These are phyloP conservation scores for Tipula helvola DNA, from an alignment of 2,888 invertebrate genomes.

Conservation along the genomic window DNA sequence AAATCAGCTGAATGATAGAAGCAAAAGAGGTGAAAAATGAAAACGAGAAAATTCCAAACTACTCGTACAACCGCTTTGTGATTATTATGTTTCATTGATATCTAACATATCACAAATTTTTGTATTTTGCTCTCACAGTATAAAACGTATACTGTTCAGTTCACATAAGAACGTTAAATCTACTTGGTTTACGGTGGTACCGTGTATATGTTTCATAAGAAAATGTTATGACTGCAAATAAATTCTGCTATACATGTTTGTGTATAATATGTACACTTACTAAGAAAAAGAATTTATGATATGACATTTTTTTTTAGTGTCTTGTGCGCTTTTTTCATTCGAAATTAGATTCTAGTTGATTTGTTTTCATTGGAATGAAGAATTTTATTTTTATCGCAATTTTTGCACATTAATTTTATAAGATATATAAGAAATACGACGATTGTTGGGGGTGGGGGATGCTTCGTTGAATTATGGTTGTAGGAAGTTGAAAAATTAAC, in stretches of 20 bases:
- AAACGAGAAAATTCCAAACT: neutral
- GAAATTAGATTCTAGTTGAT: slow-evolving; percentile 4
- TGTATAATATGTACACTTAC: neutral
- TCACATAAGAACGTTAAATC: neutral
- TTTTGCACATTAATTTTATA: neutral
- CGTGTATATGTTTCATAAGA: neutral
- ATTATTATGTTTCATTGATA: neutral
- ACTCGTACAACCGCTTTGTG: neutral
- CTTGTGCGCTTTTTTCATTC: neutral
- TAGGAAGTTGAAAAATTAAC: neutral
- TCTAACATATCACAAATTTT: neutral
- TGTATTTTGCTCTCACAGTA: neutral
- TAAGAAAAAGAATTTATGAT: neutral
- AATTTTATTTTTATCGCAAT: neutral
- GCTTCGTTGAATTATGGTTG: neutral
- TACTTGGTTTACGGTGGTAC: neutral
- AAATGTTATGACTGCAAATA: neutral
- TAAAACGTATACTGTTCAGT: neutral
- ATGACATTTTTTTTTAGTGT: neutral
- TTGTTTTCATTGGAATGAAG: neutral
- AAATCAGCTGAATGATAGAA: neutral
- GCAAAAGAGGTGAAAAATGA: neutral
- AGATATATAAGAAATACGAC: neutral
- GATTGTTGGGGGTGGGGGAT: neutral
- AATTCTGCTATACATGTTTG: neutral